Evolutionary conservation across 92 coral and sea anemone genomes (phyloP).

Genomic region (Meandrina meandrites): DNA sequence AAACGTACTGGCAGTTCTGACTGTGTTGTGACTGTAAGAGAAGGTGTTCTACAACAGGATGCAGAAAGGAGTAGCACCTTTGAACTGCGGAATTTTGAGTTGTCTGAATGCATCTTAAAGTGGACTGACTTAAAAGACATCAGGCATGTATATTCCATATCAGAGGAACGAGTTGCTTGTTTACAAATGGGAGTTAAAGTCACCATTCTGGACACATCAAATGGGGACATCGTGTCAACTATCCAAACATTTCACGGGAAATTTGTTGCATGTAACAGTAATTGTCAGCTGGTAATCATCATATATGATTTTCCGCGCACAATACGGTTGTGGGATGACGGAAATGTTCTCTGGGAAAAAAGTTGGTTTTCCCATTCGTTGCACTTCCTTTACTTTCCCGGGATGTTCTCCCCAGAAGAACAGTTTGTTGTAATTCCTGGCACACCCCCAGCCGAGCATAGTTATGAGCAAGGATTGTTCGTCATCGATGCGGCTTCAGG

Average conservation of each 20-base stretch:
- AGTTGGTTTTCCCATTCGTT: too few species aligned
- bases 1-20: not conserved
- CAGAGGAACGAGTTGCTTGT: constrained; percentile 1
- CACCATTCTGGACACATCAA: not conserved
- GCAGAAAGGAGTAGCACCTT: too few species aligned
- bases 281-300: constrained; percentile 1
- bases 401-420: too few species aligned
- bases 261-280: not conserved
- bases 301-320: too few species aligned
- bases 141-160: not conserved
- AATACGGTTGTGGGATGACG: too few species aligned
- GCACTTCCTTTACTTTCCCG: not conserved
- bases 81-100: constrained; percentile 22
- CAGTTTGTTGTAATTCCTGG: not conserved
- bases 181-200: not conserved
- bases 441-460: too few species aligned
- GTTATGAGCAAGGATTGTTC: too few species aligned
- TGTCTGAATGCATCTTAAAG: not conserved
- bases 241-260: too few species aligned
- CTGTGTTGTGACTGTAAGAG: constrained; percentile 6
- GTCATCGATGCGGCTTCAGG: constrained; percentile 10
- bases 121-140: not conserved
- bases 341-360: not conserved
- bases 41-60: constrained; percentile 19
- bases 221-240: not conserved